These are phyloP conservation scores for Hydroisotoma schaefferi DNA, from an alignment of 2,888 invertebrate species.

Conservation along the genomic window DNA sequence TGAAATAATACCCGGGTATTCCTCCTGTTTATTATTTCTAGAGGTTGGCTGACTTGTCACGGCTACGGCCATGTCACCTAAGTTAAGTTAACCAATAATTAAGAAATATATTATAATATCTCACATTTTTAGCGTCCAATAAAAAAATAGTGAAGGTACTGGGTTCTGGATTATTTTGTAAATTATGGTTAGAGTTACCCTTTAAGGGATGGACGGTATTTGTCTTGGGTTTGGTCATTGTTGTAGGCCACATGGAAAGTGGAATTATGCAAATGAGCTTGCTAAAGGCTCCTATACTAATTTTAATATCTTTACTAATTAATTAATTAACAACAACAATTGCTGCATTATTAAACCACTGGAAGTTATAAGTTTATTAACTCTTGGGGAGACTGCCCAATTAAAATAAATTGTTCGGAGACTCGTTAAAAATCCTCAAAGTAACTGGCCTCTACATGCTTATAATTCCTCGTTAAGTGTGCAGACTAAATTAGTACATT, in stretches of 20 bases:
- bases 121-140: not conserved
- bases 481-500: too few relatives aligned
- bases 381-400: too few relatives aligned
- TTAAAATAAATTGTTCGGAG: too few relatives aligned
- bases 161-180: not conserved
- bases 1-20: conserved; percentile 1
- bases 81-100: not conserved
- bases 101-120: not conserved
- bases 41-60: conserved; percentile 3
- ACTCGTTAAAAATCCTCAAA: too few relatives aligned
- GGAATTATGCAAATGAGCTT: too few relatives aligned
- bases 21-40: not conserved
- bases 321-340: not conserved
- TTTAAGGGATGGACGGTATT: not conserved
- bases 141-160: too few relatives aligned
- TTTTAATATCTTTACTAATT: not conserved
- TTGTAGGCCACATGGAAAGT: not conserved
- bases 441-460: too few relatives aligned
- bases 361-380: too few relatives aligned
- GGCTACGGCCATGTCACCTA: conserved; percentile 6
- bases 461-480: too few relatives aligned
- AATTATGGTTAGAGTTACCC: not conserved
- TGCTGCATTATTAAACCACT: not conserved
- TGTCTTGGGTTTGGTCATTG: not conserved
- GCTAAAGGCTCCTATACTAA: not conserved